These are phyloP conservation scores for Phoxinus dragarum DNA, from an alignment of 2,797 vertebrate species.

Conservation along the genomic window DNA sequence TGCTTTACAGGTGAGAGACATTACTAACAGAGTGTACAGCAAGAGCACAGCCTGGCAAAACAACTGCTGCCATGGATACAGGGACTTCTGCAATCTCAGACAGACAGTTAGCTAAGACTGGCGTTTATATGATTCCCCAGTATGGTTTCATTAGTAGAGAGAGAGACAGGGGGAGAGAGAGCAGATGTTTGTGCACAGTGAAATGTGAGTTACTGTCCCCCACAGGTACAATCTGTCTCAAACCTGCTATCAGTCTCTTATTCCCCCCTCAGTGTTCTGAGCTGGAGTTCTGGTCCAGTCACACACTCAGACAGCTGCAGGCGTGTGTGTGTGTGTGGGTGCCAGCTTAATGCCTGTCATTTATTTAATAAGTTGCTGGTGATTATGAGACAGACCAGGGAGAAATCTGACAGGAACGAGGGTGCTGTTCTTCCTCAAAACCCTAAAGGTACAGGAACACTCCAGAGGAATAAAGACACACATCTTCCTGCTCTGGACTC, in stretches of 20 bases:
- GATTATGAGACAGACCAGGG: constrained; percentile 73
- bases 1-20: constrained; percentile 35
- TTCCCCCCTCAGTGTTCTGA: constrained; percentile 32
- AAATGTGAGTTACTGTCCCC: constrained; percentile 39
- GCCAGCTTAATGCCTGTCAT: constrained; percentile 57
- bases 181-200: constrained; percentile 28
- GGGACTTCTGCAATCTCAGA: constrained; percentile 33
- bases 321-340: constrained; percentile 18
- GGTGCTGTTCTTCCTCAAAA: constrained; percentile 32
- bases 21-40: constrained; percentile 29
- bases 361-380: constrained; percentile 65
- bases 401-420: constrained; percentile 65
- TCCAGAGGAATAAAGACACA: constrained; percentile 25
- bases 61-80: constrained; percentile 44
- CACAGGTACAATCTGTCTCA: constrained; percentile 48
- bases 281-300: constrained; percentile 24
- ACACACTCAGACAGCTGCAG: constrained; percentile 34
- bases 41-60: constrained; percentile 13
- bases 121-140: constrained; percentile 25
- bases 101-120: constrained; percentile 36
- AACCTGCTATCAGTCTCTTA: constrained; percentile 35
- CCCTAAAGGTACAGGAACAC: constrained; percentile 21
- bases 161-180: not conserved
- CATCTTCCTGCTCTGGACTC: not conserved
- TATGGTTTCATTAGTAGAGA: constrained; percentile 32